Evolutionary conservation across 2,888 invertebrate genomes (phyloP).

Genomic region (Gari tellinella): DNA sequence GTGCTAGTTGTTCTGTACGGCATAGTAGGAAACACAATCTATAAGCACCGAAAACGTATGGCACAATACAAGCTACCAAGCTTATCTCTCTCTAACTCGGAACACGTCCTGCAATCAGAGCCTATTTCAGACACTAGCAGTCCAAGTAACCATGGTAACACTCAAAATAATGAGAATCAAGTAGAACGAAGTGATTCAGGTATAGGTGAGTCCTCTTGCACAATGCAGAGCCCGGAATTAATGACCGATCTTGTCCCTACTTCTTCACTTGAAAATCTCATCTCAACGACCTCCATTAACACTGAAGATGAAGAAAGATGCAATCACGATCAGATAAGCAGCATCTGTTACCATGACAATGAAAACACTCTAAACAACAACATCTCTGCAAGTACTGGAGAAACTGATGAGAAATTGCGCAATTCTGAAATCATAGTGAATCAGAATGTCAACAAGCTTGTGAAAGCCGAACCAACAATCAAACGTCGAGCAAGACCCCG

Average conservation of each 20-base stretch:
- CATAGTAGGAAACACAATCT: conserved; percentile 59
- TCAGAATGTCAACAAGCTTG: not conserved
- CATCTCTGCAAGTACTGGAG: not conserved
- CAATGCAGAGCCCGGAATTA: no score
- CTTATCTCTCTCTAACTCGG: not conserved
- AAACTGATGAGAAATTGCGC: no score
- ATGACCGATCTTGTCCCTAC: no score
- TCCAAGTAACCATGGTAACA: not conserved
- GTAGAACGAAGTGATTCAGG: no score
- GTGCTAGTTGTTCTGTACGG: conserved; percentile 60
- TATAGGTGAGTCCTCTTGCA: no score
- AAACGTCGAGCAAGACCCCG: not conserved
- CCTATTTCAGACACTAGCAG: not conserved
- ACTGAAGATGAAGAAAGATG: no score
- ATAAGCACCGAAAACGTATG: conserved; percentile 17
- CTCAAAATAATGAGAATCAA: not conserved
- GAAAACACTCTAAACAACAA: not conserved
- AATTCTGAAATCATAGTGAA: not conserved
- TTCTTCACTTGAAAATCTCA: no score
- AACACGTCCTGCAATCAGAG: not conserved
- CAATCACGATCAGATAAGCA: no score
- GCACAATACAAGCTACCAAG: not conserved
- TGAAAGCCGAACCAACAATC: no score
- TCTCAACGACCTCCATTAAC: no score
- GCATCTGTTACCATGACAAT: no score